Evolutionary conservation across 2,888 invertebrate genomes (phyloP).

Genomic region (Odontomyia ornata): DNA sequence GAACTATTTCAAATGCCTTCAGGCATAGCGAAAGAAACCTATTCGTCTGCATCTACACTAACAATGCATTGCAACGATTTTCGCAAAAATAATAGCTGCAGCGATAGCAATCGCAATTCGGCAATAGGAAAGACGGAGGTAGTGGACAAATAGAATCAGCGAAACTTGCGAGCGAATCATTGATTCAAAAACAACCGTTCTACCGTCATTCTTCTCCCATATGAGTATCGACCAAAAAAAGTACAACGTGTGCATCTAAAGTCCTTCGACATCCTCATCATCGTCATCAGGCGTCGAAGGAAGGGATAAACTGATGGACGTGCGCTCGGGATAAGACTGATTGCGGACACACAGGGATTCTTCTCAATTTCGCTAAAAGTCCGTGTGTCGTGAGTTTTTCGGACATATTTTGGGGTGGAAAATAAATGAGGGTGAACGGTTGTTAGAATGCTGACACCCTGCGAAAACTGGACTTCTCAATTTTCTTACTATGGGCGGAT

Average conservation of each 20-base stretch:
- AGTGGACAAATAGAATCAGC: neutral
- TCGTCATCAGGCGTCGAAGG: neutral
- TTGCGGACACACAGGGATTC: slow-evolving; percentile 23
- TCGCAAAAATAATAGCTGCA: neutral
- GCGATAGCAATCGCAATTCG: neutral
- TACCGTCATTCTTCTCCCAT: neutral
- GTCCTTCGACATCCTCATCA: neutral
- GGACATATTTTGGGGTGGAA: slow-evolving; percentile 46
- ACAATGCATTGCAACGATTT: neutral
- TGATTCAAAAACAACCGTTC: neutral
- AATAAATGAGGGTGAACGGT: slow-evolving; percentile 49
- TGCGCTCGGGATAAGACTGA: slow-evolving; percentile 33
- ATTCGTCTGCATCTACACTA: neutral
- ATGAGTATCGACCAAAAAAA: neutral
- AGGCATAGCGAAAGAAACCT: neutral
- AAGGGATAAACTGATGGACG: slow-evolving; percentile 14
- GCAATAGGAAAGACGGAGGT: neutral
- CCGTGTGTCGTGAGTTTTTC: slow-evolving; percentile 45
- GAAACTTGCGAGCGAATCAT: neutral
- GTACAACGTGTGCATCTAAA: neutral
- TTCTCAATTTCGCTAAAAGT: slow-evolving; percentile 10
- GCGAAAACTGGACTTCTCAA: slow-evolving; percentile 7
- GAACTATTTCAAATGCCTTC: neutral
- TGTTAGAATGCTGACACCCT: slow-evolving; percentile 44
- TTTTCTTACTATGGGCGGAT: slow-evolving; percentile 10